A percentile compares a stretch with the other conserved stretches of the same genome.
Conservation (phyloP, 2,888 invertebrate species). For the Operophtera brumata region DNA sequence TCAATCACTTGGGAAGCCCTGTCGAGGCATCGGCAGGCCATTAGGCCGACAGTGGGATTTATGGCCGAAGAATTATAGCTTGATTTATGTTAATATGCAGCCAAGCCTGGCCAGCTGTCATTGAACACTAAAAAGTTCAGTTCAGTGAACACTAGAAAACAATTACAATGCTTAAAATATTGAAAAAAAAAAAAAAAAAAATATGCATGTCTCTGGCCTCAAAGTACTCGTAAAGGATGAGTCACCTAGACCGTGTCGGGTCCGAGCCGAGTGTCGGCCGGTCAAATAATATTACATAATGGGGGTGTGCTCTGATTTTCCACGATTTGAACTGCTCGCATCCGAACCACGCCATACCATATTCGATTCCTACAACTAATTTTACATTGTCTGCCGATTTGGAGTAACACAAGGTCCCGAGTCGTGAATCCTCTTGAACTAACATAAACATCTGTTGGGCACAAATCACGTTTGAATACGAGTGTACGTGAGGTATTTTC, state of each 20-base stretch:
- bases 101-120: neutral
- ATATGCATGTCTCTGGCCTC: no score
- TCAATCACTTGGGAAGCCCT: neutral
- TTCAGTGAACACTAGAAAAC: neutral
- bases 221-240: no score
- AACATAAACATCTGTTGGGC: neutral
- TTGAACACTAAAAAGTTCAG: neutral
- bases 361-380: no score
- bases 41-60: neutral
- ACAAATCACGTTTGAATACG: constrained; percentile 13
- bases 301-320: no score
- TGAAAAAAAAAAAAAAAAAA: no score
- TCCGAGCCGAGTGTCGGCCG: no score
- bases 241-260: no score
- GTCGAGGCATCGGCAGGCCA: neutral
- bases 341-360: no score
- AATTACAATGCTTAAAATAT: no score
- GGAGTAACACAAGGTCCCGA: neutral
- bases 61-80: neutral
- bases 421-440: neutral
- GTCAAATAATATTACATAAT: no score
- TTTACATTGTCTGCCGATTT: neutral
- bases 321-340: no score
- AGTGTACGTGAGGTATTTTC: constrained; percentile 19
- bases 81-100: neutral